These are phyloP conservation scores for Pocillopora verrucosa DNA, from an alignment of 64 coral and sea anemone species.

Conservation along the genomic window DNA sequence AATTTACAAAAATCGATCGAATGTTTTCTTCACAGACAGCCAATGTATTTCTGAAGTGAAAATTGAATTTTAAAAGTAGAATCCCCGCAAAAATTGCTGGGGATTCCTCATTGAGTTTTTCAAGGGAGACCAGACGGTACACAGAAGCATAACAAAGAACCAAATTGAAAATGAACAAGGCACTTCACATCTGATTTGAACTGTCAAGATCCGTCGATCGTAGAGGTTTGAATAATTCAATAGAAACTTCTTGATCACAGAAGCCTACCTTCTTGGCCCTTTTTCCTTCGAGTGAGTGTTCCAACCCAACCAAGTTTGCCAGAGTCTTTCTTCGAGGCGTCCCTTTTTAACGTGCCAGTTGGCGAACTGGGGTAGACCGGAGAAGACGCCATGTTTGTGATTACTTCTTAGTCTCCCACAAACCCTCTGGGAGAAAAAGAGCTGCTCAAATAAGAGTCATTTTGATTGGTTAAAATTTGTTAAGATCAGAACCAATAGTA, in stretches of 20 bases:
- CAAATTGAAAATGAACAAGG: not conserved
- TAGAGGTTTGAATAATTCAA: not conserved
- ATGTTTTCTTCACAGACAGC: not conserved
- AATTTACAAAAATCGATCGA: not conserved
- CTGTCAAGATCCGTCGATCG: not conserved
- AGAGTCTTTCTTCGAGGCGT: conserved; percentile 70
- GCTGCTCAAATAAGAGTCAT: no score
- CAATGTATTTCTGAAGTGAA: not conserved
- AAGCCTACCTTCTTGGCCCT: conserved; percentile 49
- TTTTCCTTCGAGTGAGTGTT: conserved; percentile 71
- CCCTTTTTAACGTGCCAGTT: conserved; percentile 55
- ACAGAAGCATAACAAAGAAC: not conserved
- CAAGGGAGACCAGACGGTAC: not conserved
- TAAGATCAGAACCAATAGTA: no score
- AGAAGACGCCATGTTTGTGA: conserved; percentile 32
- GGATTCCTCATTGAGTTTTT: not conserved
- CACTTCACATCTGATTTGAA: not conserved
- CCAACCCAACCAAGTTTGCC: conserved; percentile 80
- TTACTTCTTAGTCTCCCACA: not conserved
- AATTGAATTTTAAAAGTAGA: not conserved
- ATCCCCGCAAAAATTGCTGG: not conserved
- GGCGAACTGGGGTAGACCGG: conserved; percentile 41
- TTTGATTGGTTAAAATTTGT: no score
- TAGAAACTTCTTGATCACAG: not conserved
- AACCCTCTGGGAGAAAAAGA: no score